Evolutionary conservation across 2,888 invertebrate genomes (phyloP).

Genomic region (Gortyna flavago): DNA sequence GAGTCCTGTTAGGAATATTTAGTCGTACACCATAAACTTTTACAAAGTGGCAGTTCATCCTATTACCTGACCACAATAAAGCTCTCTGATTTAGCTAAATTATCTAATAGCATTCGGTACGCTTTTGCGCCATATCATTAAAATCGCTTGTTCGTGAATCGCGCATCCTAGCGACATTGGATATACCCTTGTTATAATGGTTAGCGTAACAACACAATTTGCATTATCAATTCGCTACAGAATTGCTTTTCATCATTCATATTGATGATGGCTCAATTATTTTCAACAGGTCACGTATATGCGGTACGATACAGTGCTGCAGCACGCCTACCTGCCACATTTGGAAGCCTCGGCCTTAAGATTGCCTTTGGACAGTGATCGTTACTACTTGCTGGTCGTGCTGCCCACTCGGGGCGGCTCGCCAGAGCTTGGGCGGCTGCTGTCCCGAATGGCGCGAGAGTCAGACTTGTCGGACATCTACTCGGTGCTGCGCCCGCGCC

Average conservation of each 20-base stretch:
- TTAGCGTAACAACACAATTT: constrained; percentile 61
- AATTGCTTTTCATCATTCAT: constrained; percentile 54
- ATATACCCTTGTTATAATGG: constrained; percentile 56
- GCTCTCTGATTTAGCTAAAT: constrained; percentile 24
- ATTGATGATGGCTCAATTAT: constrained; percentile 65
- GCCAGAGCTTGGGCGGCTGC: constrained; percentile 91
- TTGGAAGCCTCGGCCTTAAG: constrained; percentile 93
- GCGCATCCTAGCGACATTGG: constrained; percentile 56
- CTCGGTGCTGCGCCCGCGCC: constrained; percentile 92
- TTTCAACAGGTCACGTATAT: constrained; percentile 91
- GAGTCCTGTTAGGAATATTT: not conserved
- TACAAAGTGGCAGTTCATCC: not conserved
- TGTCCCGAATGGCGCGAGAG: constrained; percentile 91
- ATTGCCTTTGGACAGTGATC: constrained; percentile 94
- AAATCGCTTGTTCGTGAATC: constrained; percentile 44
- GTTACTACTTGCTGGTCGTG: constrained; percentile 94
- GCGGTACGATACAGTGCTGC: constrained; percentile 94
- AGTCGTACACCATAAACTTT: not conserved
- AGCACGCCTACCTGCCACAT: constrained; percentile 93
- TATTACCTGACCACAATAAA: constrained; percentile 2
- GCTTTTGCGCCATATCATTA: constrained; percentile 51
- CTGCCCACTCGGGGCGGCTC: constrained; percentile 92
- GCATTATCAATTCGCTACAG: constrained; percentile 62
- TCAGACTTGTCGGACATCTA: constrained; percentile 92
- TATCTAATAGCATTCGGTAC: constrained; percentile 35